Evolutionary conservation across 2,888 invertebrate species (phyloP).

Genomic region (Chrysolina oricalcia): DNA sequence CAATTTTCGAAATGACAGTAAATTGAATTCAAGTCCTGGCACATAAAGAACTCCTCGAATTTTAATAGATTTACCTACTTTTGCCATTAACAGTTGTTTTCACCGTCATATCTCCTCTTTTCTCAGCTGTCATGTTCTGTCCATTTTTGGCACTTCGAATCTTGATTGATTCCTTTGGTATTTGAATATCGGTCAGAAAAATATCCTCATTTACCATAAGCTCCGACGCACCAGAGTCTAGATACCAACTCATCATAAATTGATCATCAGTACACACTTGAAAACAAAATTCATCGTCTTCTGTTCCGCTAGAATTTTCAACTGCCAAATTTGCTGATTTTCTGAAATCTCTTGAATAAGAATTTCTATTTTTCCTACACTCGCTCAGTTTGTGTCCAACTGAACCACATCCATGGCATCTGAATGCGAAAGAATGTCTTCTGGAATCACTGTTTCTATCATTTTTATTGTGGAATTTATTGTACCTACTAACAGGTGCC

Average conservation of each 20-base stretch:
- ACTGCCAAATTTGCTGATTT: background rate
- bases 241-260: background rate
- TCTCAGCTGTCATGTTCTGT: background rate
- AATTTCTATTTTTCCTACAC: slow-evolving; percentile 1
- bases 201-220: background rate
- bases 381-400: slow-evolving; percentile 6
- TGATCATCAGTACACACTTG: background rate
- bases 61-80: background rate
- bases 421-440: background rate
- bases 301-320: too few species aligned
- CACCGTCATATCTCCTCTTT: background rate
- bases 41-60: background rate
- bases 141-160: background rate
- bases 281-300: background rate
- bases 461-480: too few species aligned
- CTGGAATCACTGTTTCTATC: too few species aligned
- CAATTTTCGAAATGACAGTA: background rate
- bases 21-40: background rate
- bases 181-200: background rate
- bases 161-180: background rate
- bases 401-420: slow-evolving; percentile 15
- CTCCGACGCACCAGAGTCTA: background rate
- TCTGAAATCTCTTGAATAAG: background rate
- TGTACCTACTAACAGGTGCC: too few species aligned
- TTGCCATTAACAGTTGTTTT: background rate